These are phyloP conservation scores for Leptobrachium leishanense DNA, from an alignment of 2,113 vertebrate genomes.

Conservation along the genomic window DNA sequence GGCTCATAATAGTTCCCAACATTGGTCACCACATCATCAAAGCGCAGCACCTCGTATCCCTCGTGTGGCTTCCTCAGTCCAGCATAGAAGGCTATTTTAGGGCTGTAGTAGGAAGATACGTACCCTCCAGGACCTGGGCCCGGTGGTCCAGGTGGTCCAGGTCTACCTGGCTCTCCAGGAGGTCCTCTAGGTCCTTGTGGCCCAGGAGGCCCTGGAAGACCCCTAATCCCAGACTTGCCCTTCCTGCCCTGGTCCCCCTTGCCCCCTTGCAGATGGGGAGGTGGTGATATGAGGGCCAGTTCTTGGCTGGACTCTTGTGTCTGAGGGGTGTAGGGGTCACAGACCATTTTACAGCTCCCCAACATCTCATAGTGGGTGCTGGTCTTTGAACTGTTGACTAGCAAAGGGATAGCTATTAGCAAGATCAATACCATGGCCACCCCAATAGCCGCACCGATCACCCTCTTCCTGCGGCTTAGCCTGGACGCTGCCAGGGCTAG, in stretches of 20 bases:
- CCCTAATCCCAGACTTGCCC: slow-evolving; percentile 79
- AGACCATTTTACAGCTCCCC: slow-evolving; percentile 89
- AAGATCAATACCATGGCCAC: slow-evolving; percentile 94
- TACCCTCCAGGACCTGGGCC: slow-evolving; percentile 88
- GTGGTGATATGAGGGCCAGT: slow-evolving; percentile 73
- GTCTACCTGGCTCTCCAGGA: slow-evolving; percentile 85
- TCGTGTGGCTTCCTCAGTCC: slow-evolving; percentile 91
- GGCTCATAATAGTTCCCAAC: slow-evolving; percentile 97
- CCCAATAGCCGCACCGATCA: slow-evolving; percentile 87
- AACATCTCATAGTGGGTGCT: slow-evolving; percentile 86
- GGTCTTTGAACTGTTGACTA: slow-evolving; percentile 87
- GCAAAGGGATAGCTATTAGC: slow-evolving; percentile 88
- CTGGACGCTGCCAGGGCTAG: slow-evolving; percentile 91
- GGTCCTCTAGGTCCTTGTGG: slow-evolving; percentile 81
- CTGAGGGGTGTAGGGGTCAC: slow-evolving; percentile 77
- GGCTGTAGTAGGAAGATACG: slow-evolving; percentile 83
- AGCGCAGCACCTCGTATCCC: slow-evolving; percentile 88
- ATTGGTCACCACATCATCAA: slow-evolving; percentile 96
- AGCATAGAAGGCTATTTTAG: slow-evolving; percentile 94
- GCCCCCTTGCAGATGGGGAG: slow-evolving; percentile 62
- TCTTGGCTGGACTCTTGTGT: slow-evolving; percentile 74
- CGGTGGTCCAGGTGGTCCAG: slow-evolving; percentile 82
- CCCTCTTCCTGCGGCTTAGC: slow-evolving; percentile 88
- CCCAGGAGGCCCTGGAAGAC: slow-evolving; percentile 77
- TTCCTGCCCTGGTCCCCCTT: slow-evolving; percentile 81